Evolutionary conservation across 2,797 vertebrate genomes (phyloP), one percentile per base, ranked within the genome.

Genomic region (Pygocentrus nattereri): DNA sequence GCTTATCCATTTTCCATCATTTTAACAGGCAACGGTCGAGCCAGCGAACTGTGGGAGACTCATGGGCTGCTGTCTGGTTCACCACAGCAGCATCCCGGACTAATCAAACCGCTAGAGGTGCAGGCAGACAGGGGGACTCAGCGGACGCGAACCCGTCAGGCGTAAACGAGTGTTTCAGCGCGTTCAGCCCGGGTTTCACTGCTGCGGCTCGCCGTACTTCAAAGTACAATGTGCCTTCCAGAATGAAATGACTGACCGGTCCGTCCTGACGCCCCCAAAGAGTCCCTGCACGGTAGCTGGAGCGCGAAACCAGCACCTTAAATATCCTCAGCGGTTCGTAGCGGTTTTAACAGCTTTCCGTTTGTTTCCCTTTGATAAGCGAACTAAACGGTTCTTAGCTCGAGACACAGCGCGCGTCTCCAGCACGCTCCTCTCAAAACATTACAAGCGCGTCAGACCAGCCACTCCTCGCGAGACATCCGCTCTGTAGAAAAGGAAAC

Each of bases 1-100:
- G 95, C 94, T 98, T 98, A 95, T 98, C 97, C 97, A 98, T 98
- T 89, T 92, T 94, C 84, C 85, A 82, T 76, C 30, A 79, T 71
- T 78, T 64, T 73, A n/a, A 73, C 21, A 62, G 65, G 61, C 79
- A 56, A 6, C 62, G 38, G 41, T 64, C 13, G 21, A 62, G 50
- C 58, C 47, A 25, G 27, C 69, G 8, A 58, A 67, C 64, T 49
- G 27, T 38, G 49, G 69, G 76, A 62, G 38, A 16, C 80, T 62
- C 80, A 81, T 76, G 30, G 56, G 59, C 23, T 50, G 38, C 76
- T 78, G 31, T 62, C 77, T n/a, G 75, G 79, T 68, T 49, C 52
- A 30, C 67, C 34, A 47, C 41, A 62, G 59, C 27, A 50, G 41
- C 47, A 70, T 67, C 18, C n/a, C 16, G 47, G 38, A 78, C 8